These are phyloP conservation scores for Chaetops frenatus DNA, from an alignment of 2,113 vertebrate genomes.

Conservation along the genomic window DNA sequence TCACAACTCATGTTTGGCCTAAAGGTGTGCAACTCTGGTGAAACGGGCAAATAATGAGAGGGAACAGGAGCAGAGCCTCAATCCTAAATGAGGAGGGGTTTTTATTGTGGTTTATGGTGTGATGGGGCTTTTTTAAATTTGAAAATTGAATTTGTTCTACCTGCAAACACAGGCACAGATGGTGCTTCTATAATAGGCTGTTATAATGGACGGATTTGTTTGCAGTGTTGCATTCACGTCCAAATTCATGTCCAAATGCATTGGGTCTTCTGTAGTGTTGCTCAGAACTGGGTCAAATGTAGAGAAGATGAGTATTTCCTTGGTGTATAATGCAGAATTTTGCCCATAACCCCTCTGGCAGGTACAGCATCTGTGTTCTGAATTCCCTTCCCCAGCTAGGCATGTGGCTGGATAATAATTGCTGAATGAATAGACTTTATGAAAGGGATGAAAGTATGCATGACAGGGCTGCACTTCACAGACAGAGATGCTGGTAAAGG, in stretches of 20 bases:
- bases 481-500: not conserved
- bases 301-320: not conserved
- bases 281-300: not conserved
- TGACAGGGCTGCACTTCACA: not conserved
- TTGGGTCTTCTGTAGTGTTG: not conserved
- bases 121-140: not conserved
- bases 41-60: not conserved
- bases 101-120: not conserved
- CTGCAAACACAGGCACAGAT: constrained; percentile 57
- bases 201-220: constrained; percentile 5
- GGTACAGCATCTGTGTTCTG: not conserved
- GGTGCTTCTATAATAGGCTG: constrained; percentile 8
- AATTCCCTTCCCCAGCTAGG: not conserved
- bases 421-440: not conserved
- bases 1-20: constrained; percentile 62
- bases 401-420: not conserved
- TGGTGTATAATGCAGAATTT: not conserved
- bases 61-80: not conserved
- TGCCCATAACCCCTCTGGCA: not conserved
- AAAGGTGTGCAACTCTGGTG: constrained; percentile 40
- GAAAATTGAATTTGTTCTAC: constrained; percentile 38
- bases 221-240: not conserved
- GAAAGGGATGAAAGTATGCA: not conserved
- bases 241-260: not conserved
- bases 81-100: not conserved